Evolutionary conservation across 37 sponge, comb jelly and placozoan species (phyloP).

Genomic region (Aplysina aerophoba): DNA sequence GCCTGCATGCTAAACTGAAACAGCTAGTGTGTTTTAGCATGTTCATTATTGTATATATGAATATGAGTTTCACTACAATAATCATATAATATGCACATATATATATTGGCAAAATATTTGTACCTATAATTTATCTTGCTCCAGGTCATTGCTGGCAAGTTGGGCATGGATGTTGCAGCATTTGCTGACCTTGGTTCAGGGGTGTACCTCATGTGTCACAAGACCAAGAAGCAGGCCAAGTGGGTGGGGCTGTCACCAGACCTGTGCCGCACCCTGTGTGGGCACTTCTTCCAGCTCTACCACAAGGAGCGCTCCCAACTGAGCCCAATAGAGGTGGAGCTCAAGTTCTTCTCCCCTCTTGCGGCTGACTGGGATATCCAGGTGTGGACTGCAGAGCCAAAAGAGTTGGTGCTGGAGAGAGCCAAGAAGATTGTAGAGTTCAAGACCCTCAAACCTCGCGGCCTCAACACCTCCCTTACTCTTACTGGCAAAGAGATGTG

Average conservation of each 20-base stretch:
- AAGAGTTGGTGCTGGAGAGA: not conserved
- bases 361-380: not conserved
- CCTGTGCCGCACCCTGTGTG: conserved; percentile 19
- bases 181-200: not conserved
- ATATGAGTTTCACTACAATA: not conserved
- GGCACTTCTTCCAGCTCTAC: conserved; percentile 11
- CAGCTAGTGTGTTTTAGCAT: not conserved
- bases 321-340: conserved; percentile 27
- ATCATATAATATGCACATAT: not conserved
- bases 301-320: not conserved
- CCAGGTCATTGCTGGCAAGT: not conserved
- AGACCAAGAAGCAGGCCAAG: conserved; percentile 7
- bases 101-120: not conserved
- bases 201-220: conserved; percentile 11
- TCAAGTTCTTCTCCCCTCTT: conserved; percentile 18
- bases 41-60: not conserved
- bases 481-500: not conserved
- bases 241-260: not conserved
- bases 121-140: not conserved
- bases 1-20: no score
- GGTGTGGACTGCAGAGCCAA: conserved; percentile 5
- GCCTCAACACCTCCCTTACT: not conserved
- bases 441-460: conserved; percentile 12
- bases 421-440: conserved; percentile 13
- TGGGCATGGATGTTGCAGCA: no score